Evolutionary conservation across 2,888 invertebrate genomes (phyloP), one percentile per base, ranked within the genome.

Genomic region (Epinotia demarniana): DNA sequence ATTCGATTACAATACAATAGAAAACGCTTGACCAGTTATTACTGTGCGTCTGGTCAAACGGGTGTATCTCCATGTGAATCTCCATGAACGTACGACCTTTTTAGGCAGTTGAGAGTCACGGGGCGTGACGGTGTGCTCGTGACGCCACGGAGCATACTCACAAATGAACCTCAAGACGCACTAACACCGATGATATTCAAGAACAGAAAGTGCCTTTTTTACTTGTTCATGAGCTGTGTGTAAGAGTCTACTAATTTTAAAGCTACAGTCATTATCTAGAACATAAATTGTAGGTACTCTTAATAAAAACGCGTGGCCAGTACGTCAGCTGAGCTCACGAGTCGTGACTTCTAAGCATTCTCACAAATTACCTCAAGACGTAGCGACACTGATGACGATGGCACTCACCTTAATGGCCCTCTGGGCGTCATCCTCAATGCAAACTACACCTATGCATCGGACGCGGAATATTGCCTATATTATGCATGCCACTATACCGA

Each of bases 311-410:
- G 16, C 27, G 12, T 27, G 9, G 53, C 27, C 27, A 27, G 27
- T 27, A 27, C 27, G n/a, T 19, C 11, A 53, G 16, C 27, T 23
- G 4, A 49, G 16, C 64, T 9, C 11, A 27, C 66, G 3, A 46
- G 53, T 69, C 75, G 77, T 78, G 67, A 78, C 77, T 77, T 53
- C 39, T 49, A 77, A 64, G 72, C 72, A 62, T 68, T 74, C 77
- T 63, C 73, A 69, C 72, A 77, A 71, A 73, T 78, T 62, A 70
- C 72, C 71, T 57, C 53, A 39, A 53, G 73, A 53, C 66, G 60
- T 49, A 66, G 43, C 13, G 57, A 60, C 72, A 18, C 70, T n/a
- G 18, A 39, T 61, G 72, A 67, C 57, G 61, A 58, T 46, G 58
- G 53, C 53, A 39, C 53, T 69, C 46, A 60, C 64, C 64, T 70